Evolutionary conservation across 2,888 invertebrate genomes (phyloP).

Genomic region (Drosophila ustulata): DNA sequence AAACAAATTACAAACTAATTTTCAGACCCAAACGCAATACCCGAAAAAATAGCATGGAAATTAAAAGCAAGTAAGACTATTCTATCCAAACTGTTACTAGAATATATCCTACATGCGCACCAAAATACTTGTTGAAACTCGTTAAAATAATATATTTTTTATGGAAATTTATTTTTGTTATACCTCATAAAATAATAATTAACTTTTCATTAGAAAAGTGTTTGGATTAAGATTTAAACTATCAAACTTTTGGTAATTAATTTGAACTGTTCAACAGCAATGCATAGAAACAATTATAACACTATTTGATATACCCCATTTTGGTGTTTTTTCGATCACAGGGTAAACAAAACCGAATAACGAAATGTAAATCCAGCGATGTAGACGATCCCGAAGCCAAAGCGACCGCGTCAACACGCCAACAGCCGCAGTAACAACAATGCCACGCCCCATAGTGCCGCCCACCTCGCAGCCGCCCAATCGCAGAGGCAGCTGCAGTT

Average conservation of each 20-base stretch:
- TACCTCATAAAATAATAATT: no score
- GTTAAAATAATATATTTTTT: not conserved
- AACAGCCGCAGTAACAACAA: constrained; percentile 24
- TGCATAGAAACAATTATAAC: no score
- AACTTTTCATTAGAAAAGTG: no score
- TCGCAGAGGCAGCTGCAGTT: constrained; percentile 19
- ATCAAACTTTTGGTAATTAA: no score
- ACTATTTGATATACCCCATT: not conserved
- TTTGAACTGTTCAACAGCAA: no score
- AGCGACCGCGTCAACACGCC: constrained; percentile 69
- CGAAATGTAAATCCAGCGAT: constrained; percentile 35
- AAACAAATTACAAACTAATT: constrained; percentile 73
- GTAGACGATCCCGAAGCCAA: constrained; percentile 26
- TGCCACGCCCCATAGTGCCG: constrained; percentile 8
- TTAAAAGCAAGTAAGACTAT: not conserved
- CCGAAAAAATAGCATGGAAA: constrained; percentile 9
- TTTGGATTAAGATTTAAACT: no score
- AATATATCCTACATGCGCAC: constrained; percentile 6
- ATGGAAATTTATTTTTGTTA: not conserved
- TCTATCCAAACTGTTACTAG: not conserved
- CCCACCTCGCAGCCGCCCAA: constrained; percentile 1
- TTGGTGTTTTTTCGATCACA: not conserved
- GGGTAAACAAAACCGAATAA: constrained; percentile 16
- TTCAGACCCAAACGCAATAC: constrained; percentile 40
- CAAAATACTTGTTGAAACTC: not conserved